Base-by-base conservation (phyloP, 2,113 vertebrate species). In the Rhinichthys klamathensis region DNA sequence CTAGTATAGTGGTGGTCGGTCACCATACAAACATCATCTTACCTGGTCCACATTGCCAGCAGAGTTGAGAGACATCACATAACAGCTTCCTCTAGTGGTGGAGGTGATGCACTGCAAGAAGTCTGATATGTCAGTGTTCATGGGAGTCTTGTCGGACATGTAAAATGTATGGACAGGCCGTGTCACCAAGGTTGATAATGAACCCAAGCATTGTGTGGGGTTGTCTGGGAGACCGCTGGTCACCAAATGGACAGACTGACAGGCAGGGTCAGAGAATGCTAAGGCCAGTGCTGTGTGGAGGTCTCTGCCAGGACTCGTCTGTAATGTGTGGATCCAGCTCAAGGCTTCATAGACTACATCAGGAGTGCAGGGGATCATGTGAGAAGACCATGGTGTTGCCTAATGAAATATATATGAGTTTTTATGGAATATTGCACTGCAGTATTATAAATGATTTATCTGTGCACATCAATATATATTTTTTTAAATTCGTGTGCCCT, bases 241-340 rank as follows among this genome's bases (percentile, higher is more conserved):
- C 83, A 94, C 65, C 56, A 94, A 84, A 69, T 94, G 93, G 35
- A 93, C 79, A 6, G 91, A 85, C 30, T 94, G 91, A 80, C 94
- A 94, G 72, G 80, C 38, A n/a, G 91, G 89, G 80, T 95, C 93
- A 46, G 85, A 60, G 76, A 94, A 89, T 38, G 93, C 92, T 32
- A 86, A 46, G 0, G 83, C 87, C 67, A 95, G 88, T 69, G 90
- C 91, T 0, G 86, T 49, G 38, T 91, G 85, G 25, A 95, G 92
- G 73, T 93, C 90, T 44, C 89, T 85, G 49, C 94, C 93, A 1
- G 91, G 88, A 75, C 89, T 85, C 46, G 90, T 93, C 73, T 60
- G 72, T 69, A 95, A 91, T 54, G 90, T 89, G 82, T 91, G 93
- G 77, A 95, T 92, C 94, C 94, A 94, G 77, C 90, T 89, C 54